Evolutionary conservation across 1,140 invertebrate species (phyloP).

Genomic region (Idris sp.): DNA sequence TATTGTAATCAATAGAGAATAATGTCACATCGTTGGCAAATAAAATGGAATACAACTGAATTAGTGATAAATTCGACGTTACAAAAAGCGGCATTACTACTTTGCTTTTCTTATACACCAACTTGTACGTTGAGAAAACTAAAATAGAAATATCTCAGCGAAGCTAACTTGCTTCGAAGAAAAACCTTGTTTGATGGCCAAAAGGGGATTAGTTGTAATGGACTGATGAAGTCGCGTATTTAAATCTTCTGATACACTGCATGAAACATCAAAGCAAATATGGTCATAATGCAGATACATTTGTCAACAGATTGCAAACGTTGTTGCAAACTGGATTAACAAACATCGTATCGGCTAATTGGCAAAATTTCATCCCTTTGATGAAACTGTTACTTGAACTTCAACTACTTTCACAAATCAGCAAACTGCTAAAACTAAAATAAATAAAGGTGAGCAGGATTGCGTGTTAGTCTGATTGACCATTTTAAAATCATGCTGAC

Average conservation of each 20-base stretch:
- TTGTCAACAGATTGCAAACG: constrained; percentile 9
- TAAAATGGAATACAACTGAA: constrained; percentile 13
- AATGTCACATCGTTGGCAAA: constrained; percentile 13
- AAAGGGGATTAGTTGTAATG: constrained; percentile 29
- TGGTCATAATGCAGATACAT: constrained; percentile 3
- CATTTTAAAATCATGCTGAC: constrained; percentile 19
- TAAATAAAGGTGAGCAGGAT: not conserved
- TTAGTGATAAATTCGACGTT: constrained; percentile 3
- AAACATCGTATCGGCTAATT: not conserved
- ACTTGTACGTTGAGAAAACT: constrained; percentile 15
- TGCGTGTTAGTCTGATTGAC: constrained; percentile 4
- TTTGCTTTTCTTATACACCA: constrained; percentile 27
- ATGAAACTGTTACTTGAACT: constrained; percentile 11
- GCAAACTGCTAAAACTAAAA: constrained; percentile 2
- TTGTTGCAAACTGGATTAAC: constrained; percentile 13
- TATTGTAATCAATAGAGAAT: constrained; percentile 20
- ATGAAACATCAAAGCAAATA: constrained; percentile 15
- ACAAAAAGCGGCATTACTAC: constrained; percentile 12
- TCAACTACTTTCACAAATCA: constrained; percentile 1
- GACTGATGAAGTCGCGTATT: constrained; percentile 8
- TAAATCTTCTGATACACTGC: not conserved
- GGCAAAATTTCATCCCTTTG: constrained; percentile 12
- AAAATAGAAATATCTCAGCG: constrained; percentile 9
- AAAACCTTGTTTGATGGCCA: constrained; percentile 1
- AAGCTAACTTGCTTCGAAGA: not conserved